Conservation (phyloP, 2,888 invertebrate genomes). For the Lepidochrysops patricia region DNA sequence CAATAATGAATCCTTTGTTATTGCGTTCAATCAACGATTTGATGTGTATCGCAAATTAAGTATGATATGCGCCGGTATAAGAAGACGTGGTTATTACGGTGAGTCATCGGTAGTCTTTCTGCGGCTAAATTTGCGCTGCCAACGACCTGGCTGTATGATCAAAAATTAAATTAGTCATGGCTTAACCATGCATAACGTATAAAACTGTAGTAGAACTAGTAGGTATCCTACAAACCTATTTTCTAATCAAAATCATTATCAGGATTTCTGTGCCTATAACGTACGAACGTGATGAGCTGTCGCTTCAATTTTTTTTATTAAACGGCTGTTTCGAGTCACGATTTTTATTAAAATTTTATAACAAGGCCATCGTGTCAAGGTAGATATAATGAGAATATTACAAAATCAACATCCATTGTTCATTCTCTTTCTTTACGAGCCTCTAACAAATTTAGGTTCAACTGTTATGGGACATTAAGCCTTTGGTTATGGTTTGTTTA, state of each 20-base stretch:
- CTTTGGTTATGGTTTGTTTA: not conserved
- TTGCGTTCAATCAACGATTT: not conserved
- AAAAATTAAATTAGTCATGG: conserved; percentile 14
- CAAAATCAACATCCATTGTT: conserved; percentile 17
- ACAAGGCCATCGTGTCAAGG: conserved; percentile 37
- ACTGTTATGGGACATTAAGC: not conserved
- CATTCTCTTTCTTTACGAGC: not conserved
- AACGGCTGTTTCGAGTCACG: conserved; percentile 27
- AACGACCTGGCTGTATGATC: conserved; percentile 38
- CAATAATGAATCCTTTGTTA: not conserved
- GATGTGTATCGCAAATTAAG: conserved; percentile 1
- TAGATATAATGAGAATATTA: conserved; percentile 23
- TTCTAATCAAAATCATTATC: not conserved
- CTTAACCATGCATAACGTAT: not conserved
- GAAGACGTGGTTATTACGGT: conserved; percentile 31
- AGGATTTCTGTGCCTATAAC: not conserved
- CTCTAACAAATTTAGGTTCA: not conserved
- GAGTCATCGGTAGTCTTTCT: conserved; percentile 60
- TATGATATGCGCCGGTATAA: conserved; percentile 11
- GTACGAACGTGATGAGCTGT: not conserved
- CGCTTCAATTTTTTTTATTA: not conserved
- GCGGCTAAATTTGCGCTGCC: conserved; percentile 61
- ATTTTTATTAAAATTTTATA: conserved; percentile 42
- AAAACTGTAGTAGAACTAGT: not conserved
- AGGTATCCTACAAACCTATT: not conserved